Conservation (phyloP, 2,113 vertebrate species). For the Rhinichthys klamathensis region DNA sequence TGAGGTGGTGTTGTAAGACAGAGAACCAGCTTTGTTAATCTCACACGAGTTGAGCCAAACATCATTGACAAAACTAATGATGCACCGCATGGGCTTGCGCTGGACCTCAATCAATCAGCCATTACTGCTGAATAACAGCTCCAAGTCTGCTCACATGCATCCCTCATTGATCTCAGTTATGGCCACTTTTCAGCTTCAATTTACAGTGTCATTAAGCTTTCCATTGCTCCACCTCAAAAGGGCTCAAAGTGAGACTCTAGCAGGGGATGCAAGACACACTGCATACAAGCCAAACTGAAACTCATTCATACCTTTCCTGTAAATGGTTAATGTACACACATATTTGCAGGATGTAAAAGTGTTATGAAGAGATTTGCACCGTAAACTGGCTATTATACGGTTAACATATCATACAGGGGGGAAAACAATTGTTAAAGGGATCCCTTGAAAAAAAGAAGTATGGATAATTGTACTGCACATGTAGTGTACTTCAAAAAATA, state of each 20-base stretch:
- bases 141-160: constrained; percentile 27
- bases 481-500: too few species aligned
- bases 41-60: constrained; percentile 39
- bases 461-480: too few species aligned
- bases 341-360: neutral
- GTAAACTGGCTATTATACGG: too few species aligned
- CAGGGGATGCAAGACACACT: neutral
- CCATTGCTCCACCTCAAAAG: constrained; percentile 42
- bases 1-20: constrained; percentile 40
- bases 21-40: constrained; percentile 43
- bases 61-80: constrained; percentile 45
- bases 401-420: too few species aligned
- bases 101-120: constrained; percentile 55
- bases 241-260: neutral
- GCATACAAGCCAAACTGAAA: neutral
- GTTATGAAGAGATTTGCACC: neutral
- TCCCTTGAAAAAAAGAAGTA: too few species aligned
- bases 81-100: constrained; percentile 4
- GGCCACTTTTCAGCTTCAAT: constrained; percentile 56
- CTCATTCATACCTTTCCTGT: too few species aligned
- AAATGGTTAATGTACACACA: neutral
- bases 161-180: constrained; percentile 59
- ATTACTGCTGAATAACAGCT: constrained; percentile 53
- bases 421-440: too few species aligned
- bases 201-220: constrained; percentile 57